Percentiles rank a stretch among this genome's conserved stretches.
Evolutionary conservation across 2,113 vertebrate species (phyloP).

Genomic region (Gila orcuttii): DNA sequence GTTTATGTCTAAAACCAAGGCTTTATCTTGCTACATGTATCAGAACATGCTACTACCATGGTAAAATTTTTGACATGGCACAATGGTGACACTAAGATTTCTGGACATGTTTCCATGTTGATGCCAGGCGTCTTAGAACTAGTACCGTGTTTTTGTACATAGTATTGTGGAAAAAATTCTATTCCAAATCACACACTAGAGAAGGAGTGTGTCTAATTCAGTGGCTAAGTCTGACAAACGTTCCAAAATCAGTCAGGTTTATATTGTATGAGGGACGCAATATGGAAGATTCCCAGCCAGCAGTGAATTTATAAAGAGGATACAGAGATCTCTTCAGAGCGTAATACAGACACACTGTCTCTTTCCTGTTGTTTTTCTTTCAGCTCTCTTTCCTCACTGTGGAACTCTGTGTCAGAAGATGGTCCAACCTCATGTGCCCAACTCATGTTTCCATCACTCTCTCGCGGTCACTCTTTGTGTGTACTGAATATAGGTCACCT

Average conservation of each 20-base stretch:
- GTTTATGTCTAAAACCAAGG: neutral
- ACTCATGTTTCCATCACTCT: neutral
- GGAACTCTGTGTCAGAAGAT: neutral
- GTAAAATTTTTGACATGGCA: too few relatives aligned
- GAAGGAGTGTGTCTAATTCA: neutral
- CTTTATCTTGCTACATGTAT: neutral
- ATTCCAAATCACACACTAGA: too few relatives aligned
- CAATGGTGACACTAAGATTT: neutral
- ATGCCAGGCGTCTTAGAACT: too few relatives aligned
- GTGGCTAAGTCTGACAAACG: neutral
- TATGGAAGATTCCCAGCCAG: neutral
- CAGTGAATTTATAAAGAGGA: neutral
- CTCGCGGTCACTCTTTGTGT: neutral
- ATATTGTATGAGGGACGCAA: neutral
- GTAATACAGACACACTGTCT: neutral
- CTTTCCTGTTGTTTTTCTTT: slow-evolving; percentile 8
- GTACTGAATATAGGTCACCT: slow-evolving; percentile 35
- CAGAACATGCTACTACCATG: neutral
- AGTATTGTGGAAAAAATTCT: too few relatives aligned
- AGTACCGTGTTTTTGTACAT: too few relatives aligned
- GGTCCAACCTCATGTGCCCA: neutral
- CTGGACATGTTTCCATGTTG: neutral
- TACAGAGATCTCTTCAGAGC: slow-evolving; percentile 14
- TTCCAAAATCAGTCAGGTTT: neutral
- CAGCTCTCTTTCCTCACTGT: neutral